Evolutionary conservation across 2,797 vertebrate species (phyloP), one percentile per base, ranked within the genome.

Genomic region (Paramormyrops hopkinsi): DNA sequence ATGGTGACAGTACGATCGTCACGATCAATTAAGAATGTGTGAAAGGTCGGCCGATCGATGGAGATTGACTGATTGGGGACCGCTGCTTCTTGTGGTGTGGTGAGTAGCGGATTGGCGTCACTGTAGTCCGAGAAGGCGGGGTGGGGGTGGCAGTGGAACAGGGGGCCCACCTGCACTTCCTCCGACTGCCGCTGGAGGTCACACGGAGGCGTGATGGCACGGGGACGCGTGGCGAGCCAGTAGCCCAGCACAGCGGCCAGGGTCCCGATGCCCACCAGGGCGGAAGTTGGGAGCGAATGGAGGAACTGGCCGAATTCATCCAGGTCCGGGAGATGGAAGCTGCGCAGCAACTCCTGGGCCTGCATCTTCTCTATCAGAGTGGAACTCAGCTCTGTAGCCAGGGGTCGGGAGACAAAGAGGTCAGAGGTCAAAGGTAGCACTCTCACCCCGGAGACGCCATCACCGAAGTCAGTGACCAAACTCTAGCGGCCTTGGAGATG

Each of bases 281-380:
- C 96, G 37, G 98, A 96, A 88, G 97, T 95, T 0, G 98, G 97
- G 90, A 99, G 94, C 79, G 96, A 98, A 91, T 94, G 94, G 91
- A 99, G 96, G 88, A 98, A 97, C 92, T 97, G 97, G 86, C 97
- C 95, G 44, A 99, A 94, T 88, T 99, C 97, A 0, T 97, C 96
- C 87, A 98, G 94, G 92, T 99, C 98, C 0, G 97, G 97, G 88
- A 98, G 95, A 91, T 96, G 95, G 94, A 98, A 95, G 92, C 97
- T 96, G 84, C 95, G 96, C 94, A 98, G 95, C 92, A 98, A 95
- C 91, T 99, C 98, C 94, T 97, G 97, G 89, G 96, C 96, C 95
- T 98, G 98, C 97, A 99, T 99, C 96, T 97, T 99, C 96, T 99
- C 98, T 96, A 96, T 96, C 90, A 99, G 94, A 0, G 97, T 97